Evolutionary conservation across 2,113 vertebrate species (phyloP).

Genomic region (Lichenostomus cassidix): DNA sequence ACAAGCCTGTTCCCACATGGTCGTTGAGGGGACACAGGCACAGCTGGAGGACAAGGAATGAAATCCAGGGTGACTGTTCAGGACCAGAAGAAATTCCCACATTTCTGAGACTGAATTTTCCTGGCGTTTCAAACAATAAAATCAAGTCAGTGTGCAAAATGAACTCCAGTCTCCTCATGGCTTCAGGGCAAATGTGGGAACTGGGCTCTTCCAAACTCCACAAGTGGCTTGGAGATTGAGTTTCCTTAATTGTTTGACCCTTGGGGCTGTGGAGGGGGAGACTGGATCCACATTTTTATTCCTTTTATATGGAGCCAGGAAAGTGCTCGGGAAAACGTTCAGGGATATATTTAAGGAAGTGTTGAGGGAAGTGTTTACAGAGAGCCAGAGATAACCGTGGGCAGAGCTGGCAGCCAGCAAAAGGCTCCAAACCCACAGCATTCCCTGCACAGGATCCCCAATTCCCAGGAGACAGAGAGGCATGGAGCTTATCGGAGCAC

Average conservation of each 20-base stretch:
- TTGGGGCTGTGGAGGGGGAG: rapidly evolving
- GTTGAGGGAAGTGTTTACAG: background rate
- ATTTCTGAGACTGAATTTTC: background rate
- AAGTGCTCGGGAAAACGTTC: background rate
- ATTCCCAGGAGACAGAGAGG: background rate
- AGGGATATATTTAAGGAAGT: rapidly evolving
- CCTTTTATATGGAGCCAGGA: background rate
- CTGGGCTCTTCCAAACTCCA: background rate
- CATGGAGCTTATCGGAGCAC: rapidly evolving
- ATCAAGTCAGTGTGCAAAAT: background rate
- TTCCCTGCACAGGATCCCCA: background rate
- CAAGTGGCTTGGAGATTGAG: background rate
- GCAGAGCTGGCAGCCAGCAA: background rate
- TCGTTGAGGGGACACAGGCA: rapidly evolving
- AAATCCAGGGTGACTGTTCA: background rate
- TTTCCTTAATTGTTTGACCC: background rate
- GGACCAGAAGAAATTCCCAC: background rate
- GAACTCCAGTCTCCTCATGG: background rate
- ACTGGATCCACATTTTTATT: background rate
- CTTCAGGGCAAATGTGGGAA: background rate
- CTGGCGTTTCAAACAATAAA: background rate
- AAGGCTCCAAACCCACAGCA: background rate
- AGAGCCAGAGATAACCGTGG: rapidly evolving
- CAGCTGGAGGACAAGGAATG: background rate
- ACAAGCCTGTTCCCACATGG: background rate